These are phyloP conservation scores for Tachyglossus aculeatus DNA, from an alignment of 2,797 vertebrate species.

Conservation along the genomic window DNA sequence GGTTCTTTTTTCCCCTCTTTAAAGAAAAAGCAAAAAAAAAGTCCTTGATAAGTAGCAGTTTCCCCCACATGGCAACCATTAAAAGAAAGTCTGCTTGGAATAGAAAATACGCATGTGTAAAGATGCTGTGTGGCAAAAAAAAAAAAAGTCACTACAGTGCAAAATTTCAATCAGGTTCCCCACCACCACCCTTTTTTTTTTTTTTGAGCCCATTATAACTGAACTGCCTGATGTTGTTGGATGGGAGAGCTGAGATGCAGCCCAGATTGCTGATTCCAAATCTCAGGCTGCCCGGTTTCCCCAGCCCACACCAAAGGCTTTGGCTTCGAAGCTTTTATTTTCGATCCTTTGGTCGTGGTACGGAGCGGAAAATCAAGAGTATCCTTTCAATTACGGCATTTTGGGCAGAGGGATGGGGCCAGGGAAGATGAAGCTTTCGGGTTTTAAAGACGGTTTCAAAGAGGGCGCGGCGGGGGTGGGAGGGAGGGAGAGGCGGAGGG, in stretches of 20 bases:
- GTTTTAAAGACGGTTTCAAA: no score
- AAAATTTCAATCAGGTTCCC: slow-evolving; percentile 59
- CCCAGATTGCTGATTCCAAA: slow-evolving; percentile 41
- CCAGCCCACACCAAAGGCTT: slow-evolving; percentile 46
- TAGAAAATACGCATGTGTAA: slow-evolving; percentile 35
- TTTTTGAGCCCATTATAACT: slow-evolving; percentile 48
- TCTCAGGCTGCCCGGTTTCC: slow-evolving; percentile 49
- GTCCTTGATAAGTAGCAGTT: slow-evolving; percentile 53
- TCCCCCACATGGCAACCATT: slow-evolving; percentile 69
- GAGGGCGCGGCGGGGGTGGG: no score
- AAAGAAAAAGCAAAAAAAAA: not conserved
- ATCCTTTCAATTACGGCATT: slow-evolving; percentile 33
- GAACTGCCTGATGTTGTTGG: slow-evolving; percentile 53
- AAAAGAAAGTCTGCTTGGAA: slow-evolving; percentile 49
- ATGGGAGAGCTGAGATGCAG: slow-evolving; percentile 44
- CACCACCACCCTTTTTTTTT: no score
- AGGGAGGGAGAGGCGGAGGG: no score
- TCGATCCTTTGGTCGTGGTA: slow-evolving; percentile 17
- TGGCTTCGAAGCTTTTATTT: slow-evolving; percentile 23
- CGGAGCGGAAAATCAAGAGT: slow-evolving; percentile 44
- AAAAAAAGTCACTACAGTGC: slow-evolving; percentile 53
- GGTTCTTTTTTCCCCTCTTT: slow-evolving; percentile 11
- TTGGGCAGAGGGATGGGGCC: slow-evolving; percentile 33
- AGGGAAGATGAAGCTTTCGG: slow-evolving; percentile 46
- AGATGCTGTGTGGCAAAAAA: slow-evolving; percentile 56